phyloP scores from a whole-genome alignment of 2,113 vertebrate species.

The Nycticebus coucang region DNA sequence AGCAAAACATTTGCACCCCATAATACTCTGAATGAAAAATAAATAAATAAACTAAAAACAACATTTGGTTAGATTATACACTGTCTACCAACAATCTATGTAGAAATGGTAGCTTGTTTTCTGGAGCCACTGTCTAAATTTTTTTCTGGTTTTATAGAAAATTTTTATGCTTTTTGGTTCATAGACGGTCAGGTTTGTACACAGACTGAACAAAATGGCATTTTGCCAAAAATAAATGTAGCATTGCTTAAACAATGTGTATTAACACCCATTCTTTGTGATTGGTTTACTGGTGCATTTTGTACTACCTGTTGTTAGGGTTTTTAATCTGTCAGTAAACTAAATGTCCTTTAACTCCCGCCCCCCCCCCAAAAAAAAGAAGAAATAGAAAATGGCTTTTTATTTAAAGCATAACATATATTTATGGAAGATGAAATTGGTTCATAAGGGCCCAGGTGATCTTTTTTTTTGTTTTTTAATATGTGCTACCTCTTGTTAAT shows the following conservation, averaged over 20 bases:
- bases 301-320: conserved; percentile 63
- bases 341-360: conserved; percentile 74
- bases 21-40: no score
- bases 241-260: conserved; percentile 87
- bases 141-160: conserved; percentile 90
- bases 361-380: no score
- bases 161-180: conserved; percentile 85
- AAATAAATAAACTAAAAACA: conserved; percentile 82
- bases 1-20: no score
- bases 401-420: conserved; percentile 15
- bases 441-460: neutral
- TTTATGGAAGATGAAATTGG: neutral
- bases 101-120: conserved; percentile 91
- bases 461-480: neutral
- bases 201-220: conserved; percentile 93
- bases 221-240: conserved; percentile 95
- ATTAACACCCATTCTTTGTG: conserved; percentile 82
- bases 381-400: neutral
- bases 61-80: conserved; percentile 85
- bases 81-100: conserved; percentile 92
- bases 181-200: conserved; percentile 81
- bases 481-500: neutral
- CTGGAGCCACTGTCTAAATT: conserved; percentile 85
- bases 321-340: conserved; percentile 85
- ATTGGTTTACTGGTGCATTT: conserved; percentile 77